Evolutionary conservation across 2,113 vertebrate species (phyloP), one percentile per base, ranked within the genome.

Genomic region (Sialia sialis): DNA sequence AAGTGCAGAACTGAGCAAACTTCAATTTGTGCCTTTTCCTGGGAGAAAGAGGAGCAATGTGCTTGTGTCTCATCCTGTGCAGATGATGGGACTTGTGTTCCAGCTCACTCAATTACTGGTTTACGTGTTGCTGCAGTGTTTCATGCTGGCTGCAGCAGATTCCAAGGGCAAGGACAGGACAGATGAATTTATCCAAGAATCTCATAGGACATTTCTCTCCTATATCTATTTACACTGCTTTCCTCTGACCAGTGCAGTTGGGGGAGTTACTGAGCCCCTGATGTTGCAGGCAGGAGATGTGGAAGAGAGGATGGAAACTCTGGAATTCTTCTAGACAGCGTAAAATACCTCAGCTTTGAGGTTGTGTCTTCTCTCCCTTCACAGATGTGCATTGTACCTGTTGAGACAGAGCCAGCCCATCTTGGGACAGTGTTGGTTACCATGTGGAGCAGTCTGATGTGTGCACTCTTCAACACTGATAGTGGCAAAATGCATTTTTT

Each of bases 221-320:
- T 4, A 54, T 16, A 6, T 49, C 46, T 46, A 0, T 62, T 62
- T 38, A 3, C 0, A 0, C n/a, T 70, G 29, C 25, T 84, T 75
- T 83, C 7, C 38, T 30, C 27, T 16, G 43, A 23, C 36, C 2
- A 4, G 2, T 56, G 27, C 34, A 60, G 68, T 26, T 44, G 44
- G 44, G 44, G 13, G 34, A 64, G 25, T 0, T 1, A 25, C 27
- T 39, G 32, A 90, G 69, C 20, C 16, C 16, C 46, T 58, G 26
- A 13, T 30, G 46, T 2, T 18, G 16, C n/a, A 54, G 54, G 23
- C 34, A 84, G 54, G 22, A 68, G 18, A 84, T 64, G 27, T 49
- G 46, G 66, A 32, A 69, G 69, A 60, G 46, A 32, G 34, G 29
- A 13, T 55, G 72, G 49, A 80, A 63, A 46, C 29, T 3, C 41